Percentiles rank a stretch among this genome's conserved stretches.
Conservation (phyloP, 2,888 invertebrate species). For the Epistrophe grossulariae region DNA sequence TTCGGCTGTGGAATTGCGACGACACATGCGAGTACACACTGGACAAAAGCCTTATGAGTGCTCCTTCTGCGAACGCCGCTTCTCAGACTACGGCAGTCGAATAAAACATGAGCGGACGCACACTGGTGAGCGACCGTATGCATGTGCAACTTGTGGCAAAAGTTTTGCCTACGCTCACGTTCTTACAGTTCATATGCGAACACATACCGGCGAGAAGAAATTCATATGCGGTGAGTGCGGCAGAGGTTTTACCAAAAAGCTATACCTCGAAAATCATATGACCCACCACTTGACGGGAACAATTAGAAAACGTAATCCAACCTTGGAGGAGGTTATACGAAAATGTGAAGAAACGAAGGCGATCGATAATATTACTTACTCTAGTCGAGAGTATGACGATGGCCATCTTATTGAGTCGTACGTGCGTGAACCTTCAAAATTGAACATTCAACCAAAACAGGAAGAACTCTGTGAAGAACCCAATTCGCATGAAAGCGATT, state of each 20-base stretch:
- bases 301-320: conserved; percentile 34
- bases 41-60: conserved; percentile 83
- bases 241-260: conserved; percentile 83
- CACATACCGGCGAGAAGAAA: conserved; percentile 83
- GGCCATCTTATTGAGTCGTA: conserved; percentile 23
- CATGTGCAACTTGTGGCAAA: conserved; percentile 81
- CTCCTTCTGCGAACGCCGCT: conserved; percentile 82
- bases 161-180: conserved; percentile 83
- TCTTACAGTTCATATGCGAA: conserved; percentile 81
- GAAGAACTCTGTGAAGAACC: conserved; percentile 46
- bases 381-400: conserved; percentile 61
- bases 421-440: conserved; percentile 4
- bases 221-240: conserved; percentile 81
- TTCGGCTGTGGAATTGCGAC: conserved; percentile 82
- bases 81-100: conserved; percentile 83
- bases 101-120: conserved; percentile 84
- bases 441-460: conserved; percentile 53
- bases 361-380: conserved; percentile 11
- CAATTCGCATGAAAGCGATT: conserved; percentile 23
- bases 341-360: conserved; percentile 35
- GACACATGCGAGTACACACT: conserved; percentile 83
- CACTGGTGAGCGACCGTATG: conserved; percentile 83
- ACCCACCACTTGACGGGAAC: conserved; percentile 78
- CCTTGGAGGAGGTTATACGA: conserved; percentile 37
- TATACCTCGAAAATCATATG: conserved; percentile 80